A percentile compares a stretch with the other conserved stretches of the same genome.
Evolutionary conservation across 1,140 invertebrate genomes (phyloP).

Genomic region (Pogonomyrmex californicus): DNA sequence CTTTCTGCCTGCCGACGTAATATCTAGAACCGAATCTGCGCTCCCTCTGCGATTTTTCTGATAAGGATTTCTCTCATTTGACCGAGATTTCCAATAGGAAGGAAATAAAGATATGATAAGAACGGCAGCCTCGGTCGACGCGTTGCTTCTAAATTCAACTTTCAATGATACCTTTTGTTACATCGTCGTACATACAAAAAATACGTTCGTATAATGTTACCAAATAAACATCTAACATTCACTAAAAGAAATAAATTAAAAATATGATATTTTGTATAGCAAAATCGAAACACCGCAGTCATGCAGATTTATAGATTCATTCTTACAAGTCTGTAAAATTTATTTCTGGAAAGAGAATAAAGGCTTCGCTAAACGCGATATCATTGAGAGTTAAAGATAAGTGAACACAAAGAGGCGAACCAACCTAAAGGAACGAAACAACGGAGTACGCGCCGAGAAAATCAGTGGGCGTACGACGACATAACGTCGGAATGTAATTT

Average conservation of each 20-base stretch:
- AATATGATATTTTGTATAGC: neutral
- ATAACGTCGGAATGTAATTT: slow-evolving; percentile 83
- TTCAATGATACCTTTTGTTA: slow-evolving; percentile 16
- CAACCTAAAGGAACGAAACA: slow-evolving; percentile 56
- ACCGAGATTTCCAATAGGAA: slow-evolving; percentile 30
- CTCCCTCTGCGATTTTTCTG: slow-evolving; percentile 39
- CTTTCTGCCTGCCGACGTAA: slow-evolving; percentile 38
- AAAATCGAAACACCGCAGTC: neutral
- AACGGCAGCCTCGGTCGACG: slow-evolving; percentile 6
- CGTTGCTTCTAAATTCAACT: slow-evolving; percentile 51
- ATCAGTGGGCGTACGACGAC: slow-evolving; percentile 57
- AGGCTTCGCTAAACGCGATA: neutral
- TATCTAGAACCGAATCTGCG: slow-evolving; percentile 28
- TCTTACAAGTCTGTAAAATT: neutral
- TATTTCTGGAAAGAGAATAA: neutral
- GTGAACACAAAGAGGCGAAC: neutral
- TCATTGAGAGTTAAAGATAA: neutral
- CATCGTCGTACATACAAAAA: neutral
- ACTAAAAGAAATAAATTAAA: neutral
- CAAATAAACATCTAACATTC: neutral
- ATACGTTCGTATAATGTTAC: neutral
- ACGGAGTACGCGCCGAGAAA: slow-evolving; percentile 42
- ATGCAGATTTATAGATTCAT: neutral
- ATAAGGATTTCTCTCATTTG: slow-evolving; percentile 47
- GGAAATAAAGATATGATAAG: slow-evolving; percentile 56